Evolutionary conservation across 2,113 vertebrate species (phyloP).

Genomic region (Turnix velox): DNA sequence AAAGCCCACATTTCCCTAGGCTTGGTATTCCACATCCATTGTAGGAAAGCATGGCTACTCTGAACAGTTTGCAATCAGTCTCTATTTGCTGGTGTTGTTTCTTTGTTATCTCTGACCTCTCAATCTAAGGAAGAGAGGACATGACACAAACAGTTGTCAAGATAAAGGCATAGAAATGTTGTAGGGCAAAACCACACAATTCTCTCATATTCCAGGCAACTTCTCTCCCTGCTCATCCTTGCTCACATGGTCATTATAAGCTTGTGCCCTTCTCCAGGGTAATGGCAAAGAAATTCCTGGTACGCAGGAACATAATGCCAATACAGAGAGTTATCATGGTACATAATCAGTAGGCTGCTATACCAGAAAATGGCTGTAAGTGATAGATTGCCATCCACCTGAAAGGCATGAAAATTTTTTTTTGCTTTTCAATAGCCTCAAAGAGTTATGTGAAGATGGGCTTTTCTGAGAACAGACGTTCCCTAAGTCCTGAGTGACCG

Average conservation of each 20-base stretch:
- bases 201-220: neutral
- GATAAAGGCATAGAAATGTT: neutral
- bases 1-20: too few relatives aligned
- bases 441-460: neutral
- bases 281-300: neutral
- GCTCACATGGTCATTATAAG: neutral
- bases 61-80: neutral
- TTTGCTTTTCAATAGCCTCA: neutral
- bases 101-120: neutral
- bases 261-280: neutral
- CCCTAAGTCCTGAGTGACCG: neutral
- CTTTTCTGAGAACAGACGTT: neutral
- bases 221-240: neutral
- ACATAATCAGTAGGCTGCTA: neutral
- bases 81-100: neutral
- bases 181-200: neutral
- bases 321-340: neutral
- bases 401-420: neutral
- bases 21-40: neutral
- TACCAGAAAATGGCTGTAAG: neutral
- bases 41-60: accelerated
- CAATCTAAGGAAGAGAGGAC: neutral
- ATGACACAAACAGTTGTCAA: neutral
- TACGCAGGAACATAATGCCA: neutral
- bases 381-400: neutral